phyloP scores from a whole-genome alignment of 2,113 vertebrate species.

The Oncorhynchus nerka region DNA sequence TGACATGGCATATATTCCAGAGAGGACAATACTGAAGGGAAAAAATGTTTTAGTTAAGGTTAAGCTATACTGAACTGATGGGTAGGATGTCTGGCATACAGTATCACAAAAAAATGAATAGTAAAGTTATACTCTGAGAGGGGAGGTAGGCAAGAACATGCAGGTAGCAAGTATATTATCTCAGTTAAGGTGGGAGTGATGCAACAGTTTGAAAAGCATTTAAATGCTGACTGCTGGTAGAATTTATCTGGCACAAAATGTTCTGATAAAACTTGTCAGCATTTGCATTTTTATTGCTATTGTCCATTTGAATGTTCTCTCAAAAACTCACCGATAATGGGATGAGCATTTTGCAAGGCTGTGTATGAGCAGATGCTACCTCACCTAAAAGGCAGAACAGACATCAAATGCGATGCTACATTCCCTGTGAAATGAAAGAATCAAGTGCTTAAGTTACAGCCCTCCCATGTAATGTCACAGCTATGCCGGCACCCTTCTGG shows the following conservation, averaged over 20 bases:
- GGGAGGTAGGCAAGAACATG: background rate
- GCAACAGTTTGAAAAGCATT: conserved; percentile 40
- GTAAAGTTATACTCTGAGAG: conserved; percentile 13
- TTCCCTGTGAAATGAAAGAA: background rate
- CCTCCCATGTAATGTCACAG: conserved; percentile 10
- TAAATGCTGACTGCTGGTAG: conserved; percentile 44
- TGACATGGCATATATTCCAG: conserved; percentile 60
- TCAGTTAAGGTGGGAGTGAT: conserved; percentile 33
- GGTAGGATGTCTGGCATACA: background rate
- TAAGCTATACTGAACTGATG: background rate
- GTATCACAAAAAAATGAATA: conserved; percentile 13
- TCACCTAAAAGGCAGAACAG: background rate
- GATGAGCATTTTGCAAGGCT: conserved; percentile 15
- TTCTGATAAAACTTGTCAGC: conserved; percentile 34
- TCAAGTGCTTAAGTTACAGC: background rate
- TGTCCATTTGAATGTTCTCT: conserved; percentile 48
- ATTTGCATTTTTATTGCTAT: conserved; percentile 70
- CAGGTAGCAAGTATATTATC: conserved; percentile 27
- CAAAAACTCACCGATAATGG: conserved; percentile 3
- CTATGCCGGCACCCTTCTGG: background rate
- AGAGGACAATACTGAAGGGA: conserved; percentile 30
- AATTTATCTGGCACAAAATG: conserved; percentile 39
- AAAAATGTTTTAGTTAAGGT: conserved; percentile 28
- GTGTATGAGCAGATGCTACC: conserved; percentile 1
- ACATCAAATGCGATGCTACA: background rate